Percentiles rank a stretch among this genome's conserved stretches.
phyloP scores from a whole-genome alignment of 1,140 invertebrate genomes.

The Drosophila quadrilineata region DNA sequence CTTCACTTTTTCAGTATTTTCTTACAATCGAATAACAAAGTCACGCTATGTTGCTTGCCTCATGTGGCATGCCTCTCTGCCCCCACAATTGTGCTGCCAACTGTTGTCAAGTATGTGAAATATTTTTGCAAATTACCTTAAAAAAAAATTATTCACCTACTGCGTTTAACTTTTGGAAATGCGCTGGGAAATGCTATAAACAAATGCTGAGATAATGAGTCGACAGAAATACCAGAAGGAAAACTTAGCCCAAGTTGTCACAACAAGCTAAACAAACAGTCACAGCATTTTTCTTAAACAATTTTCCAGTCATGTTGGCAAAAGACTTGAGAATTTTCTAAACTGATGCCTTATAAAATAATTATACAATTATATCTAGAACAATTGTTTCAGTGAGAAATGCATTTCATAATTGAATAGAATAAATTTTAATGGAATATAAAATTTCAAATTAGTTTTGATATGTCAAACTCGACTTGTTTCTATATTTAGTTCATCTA shows the following conservation, averaged over 20 bases:
- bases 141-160: constrained; percentile 7
- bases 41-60: constrained; percentile 59
- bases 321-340: background rate
- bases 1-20: constrained; percentile 73
- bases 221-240: constrained; percentile 14
- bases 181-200: constrained; percentile 11
- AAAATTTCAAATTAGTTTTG: too few relatives aligned
- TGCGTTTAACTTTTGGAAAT: constrained; percentile 2
- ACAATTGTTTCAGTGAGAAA: background rate
- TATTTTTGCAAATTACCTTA: constrained; percentile 30
- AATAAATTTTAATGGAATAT: too few relatives aligned
- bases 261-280: constrained; percentile 1
- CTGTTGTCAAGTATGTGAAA: constrained; percentile 20
- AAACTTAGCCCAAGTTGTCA: background rate
- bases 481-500: too few relatives aligned
- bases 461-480: too few relatives aligned
- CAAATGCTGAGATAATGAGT: constrained; percentile 26
- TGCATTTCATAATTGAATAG: too few relatives aligned
- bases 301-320: background rate
- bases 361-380: too few relatives aligned
- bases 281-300: background rate
- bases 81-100: background rate
- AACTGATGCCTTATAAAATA: too few relatives aligned
- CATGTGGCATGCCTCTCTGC: background rate
- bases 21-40: constrained; percentile 50